Evolutionary conservation across 1,140 invertebrate species (phyloP).

Genomic region (Hestina assimilis): DNA sequence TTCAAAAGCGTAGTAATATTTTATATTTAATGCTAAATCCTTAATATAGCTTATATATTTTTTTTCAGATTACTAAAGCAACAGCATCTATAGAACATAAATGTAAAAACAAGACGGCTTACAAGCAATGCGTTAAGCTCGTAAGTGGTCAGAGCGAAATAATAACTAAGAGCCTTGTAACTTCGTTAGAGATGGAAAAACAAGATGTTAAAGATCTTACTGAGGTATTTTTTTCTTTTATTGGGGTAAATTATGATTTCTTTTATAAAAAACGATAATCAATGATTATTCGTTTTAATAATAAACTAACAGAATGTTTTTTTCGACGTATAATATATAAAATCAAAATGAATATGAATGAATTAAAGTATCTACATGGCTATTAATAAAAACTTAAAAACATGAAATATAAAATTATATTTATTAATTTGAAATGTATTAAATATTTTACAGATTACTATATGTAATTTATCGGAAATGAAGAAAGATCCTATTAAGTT

Average conservation of each 20-base stretch:
- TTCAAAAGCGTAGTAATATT: neutral
- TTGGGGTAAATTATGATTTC: no score
- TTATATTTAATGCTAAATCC: neutral
- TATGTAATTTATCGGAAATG: constrained; percentile 43
- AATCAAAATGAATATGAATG: no score
- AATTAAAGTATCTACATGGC: neutral
- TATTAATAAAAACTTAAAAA: neutral
- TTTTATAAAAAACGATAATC: no score
- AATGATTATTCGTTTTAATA: no score
- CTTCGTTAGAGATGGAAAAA: constrained; percentile 33
- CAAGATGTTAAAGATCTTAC: constrained; percentile 34
- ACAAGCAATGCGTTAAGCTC: constrained; percentile 41
- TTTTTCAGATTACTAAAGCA: neutral
- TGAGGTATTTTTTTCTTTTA: no score
- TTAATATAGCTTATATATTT: neutral
- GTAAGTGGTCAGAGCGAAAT: constrained; percentile 33
- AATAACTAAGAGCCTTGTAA: constrained; percentile 42
- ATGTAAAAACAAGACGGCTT: constrained; percentile 21
- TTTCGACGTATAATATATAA: no score
- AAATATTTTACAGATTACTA: constrained; percentile 36
- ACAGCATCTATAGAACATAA: neutral
- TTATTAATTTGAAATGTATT: neutral
- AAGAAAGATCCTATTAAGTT: constrained; percentile 41
- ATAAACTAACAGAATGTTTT: no score
- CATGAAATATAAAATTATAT: neutral